Evolutionary conservation across 2,888 invertebrate genomes (phyloP).

Genomic region (Rapana venosa): DNA sequence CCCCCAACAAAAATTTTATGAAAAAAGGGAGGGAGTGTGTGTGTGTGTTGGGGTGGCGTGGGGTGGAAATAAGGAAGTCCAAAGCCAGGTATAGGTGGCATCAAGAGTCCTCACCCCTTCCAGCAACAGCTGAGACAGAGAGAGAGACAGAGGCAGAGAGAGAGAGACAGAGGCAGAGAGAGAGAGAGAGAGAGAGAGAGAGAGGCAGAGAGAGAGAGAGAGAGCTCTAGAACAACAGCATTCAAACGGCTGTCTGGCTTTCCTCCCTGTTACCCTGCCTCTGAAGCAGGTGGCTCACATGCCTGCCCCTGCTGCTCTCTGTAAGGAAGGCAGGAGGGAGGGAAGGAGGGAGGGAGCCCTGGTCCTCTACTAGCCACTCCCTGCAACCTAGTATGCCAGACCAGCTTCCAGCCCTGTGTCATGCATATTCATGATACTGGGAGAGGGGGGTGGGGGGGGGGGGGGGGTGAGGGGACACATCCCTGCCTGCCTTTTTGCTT

Average conservation of each 20-base stretch:
- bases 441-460: not conserved
- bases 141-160: too few species aligned
- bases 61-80: too few species aligned
- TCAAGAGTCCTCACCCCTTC: not conserved
- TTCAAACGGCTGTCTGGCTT: too few species aligned
- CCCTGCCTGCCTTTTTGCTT: not conserved
- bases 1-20: too few species aligned
- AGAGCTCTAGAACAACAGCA: too few species aligned
- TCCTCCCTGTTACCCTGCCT: too few species aligned
- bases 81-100: not conserved
- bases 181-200: too few species aligned
- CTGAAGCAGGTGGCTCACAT: too few species aligned
- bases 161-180: too few species aligned
- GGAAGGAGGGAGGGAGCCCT: not conserved
- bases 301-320: too few species aligned
- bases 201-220: too few species aligned
- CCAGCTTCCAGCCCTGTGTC: not conserved
- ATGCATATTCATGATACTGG: conserved; percentile 21
- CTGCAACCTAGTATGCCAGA: not conserved
- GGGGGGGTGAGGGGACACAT: too few species aligned
- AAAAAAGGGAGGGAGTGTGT: not conserved
- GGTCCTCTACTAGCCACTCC: not conserved
- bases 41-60: not conserved
- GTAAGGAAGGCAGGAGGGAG: not conserved
- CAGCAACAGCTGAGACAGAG: not conserved